Base-by-base conservation (phyloP, 2,113 vertebrate genomes). In the Erinaceus europaeus region DNA sequence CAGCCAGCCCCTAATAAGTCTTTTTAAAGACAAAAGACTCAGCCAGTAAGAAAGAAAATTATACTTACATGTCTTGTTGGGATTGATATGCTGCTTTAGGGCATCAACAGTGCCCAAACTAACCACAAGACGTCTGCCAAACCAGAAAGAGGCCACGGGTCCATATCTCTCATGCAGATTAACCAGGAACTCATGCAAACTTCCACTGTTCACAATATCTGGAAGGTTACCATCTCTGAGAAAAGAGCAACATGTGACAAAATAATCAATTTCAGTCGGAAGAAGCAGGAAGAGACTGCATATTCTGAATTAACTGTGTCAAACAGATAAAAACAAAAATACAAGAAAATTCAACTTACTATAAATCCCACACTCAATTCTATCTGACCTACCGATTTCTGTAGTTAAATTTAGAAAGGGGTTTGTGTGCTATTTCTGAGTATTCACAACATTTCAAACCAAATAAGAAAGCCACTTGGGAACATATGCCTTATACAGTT, bases 81-180 rank as follows among this genome's bases (percentile, higher is more conserved):
- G 99, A 91, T 99, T 99, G 93, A 98, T 96, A 93, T 99, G 99
- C 69, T 99, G 98, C 44, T 88, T 97, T 7, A 99, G 95, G 38
- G 98, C 97, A n/a, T 98, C 96, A 23, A 98, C 95, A 0, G 98
- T 98, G 27, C 98, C 99, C 2, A 99, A 94, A 89, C 99, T 99
- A 95, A 99, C 98, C 69, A 99, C 98, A 14, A 98, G 98, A 21
- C 98, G 97, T 10, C 98, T 96, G 38, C 99, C 99, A 83, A 99
- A 99, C 99, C 99, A 99, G 96, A 99, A 99, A 0, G 99, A 99
- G 4, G 98, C 98, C 91, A 99, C 97, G 0, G 98, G 96, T 12
- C 99, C 99, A 3, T 98, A 98, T 91, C 97, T 97, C 88, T 98
- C 97, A 79, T 99, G 99, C 76, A 99, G 97, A 78, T 97, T 95